Conservation (phyloP, 1,140 invertebrate species). For the Nasonia longicornis region DNA sequence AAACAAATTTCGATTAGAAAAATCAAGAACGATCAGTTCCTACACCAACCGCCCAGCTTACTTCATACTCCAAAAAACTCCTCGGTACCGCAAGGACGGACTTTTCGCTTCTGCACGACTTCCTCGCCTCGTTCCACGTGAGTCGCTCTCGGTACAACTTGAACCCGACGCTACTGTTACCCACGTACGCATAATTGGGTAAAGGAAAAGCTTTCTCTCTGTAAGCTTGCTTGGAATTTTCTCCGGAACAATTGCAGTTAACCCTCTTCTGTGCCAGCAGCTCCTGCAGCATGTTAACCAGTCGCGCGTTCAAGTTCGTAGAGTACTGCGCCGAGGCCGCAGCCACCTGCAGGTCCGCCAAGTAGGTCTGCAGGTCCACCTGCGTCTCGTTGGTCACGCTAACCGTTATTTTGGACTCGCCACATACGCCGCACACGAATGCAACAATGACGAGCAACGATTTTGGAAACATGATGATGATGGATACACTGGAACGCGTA, state of each 20-base stretch:
- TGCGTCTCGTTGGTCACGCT: neutral
- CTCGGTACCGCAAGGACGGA: slow-evolving; percentile 49
- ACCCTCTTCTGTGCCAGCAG: neutral
- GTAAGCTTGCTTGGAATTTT: neutral
- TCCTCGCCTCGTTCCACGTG: slow-evolving; percentile 27
- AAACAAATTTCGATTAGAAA: too few relatives aligned
- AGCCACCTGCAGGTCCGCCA: neutral
- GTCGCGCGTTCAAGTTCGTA: neutral
- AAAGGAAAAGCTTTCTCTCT: neutral
- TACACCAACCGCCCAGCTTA: neutral
- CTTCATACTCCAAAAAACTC: neutral
- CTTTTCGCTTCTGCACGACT: neutral
- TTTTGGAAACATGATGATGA: neutral
- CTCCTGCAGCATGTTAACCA: neutral
- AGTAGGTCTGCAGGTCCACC: neutral
- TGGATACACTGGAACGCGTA: neutral
- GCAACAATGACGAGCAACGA: neutral
- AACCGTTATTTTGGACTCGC: slow-evolving; percentile 4
- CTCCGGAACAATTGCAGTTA: neutral
- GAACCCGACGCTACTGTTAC: neutral
- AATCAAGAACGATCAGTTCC: too few relatives aligned
- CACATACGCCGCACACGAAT: neutral
- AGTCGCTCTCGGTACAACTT: neutral
- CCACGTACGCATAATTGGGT: neutral
- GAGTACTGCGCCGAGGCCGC: neutral